phyloP scores from a whole-genome alignment of 1,140 invertebrate genomes.

The Araneus ventricosus region DNA sequence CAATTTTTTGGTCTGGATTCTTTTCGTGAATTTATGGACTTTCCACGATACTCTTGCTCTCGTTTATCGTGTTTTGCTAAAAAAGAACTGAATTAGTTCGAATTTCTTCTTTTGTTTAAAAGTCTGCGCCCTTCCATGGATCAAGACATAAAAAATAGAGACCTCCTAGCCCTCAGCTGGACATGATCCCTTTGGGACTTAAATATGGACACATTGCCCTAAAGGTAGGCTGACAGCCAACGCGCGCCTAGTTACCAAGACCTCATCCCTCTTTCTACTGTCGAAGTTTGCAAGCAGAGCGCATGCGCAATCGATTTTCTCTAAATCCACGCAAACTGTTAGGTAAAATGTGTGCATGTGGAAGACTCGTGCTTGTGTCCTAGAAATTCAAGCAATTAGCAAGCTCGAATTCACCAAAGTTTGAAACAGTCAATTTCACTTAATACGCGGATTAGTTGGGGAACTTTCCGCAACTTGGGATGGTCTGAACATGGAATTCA shows the following conservation, averaged over 20 bases:
- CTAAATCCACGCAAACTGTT: conserved; percentile 73
- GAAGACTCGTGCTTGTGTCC: conserved; percentile 46
- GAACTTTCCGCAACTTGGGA: too few species aligned
- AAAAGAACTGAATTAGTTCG: too few species aligned
- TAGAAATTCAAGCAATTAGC: conserved; percentile 70
- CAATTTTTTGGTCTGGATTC: too few species aligned
- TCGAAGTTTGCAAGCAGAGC: conserved; percentile 67
- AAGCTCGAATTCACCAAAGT: conserved; percentile 54
- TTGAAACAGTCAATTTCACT: conserved; percentile 32
- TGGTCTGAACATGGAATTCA: too few species aligned
- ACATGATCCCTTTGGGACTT: conserved; percentile 41
- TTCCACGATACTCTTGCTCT: too few species aligned
- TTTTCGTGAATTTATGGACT: too few species aligned
- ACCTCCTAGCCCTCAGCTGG: not conserved
- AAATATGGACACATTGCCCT: conserved; percentile 70
- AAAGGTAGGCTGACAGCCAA: conserved; percentile 68
- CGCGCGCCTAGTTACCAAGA: conserved; percentile 48
- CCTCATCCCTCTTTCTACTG: conserved; percentile 71
- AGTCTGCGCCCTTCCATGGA: too few species aligned
- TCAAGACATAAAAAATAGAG: too few species aligned
- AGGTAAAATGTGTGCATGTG: conserved; percentile 72
- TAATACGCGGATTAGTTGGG: not conserved
- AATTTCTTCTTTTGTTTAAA: too few species aligned
- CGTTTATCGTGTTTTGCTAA: too few species aligned
- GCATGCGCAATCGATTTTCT: conserved; percentile 75